Conservation (phyloP, 2,113 vertebrate species). For the Aphelocoma coerulescens region DNA sequence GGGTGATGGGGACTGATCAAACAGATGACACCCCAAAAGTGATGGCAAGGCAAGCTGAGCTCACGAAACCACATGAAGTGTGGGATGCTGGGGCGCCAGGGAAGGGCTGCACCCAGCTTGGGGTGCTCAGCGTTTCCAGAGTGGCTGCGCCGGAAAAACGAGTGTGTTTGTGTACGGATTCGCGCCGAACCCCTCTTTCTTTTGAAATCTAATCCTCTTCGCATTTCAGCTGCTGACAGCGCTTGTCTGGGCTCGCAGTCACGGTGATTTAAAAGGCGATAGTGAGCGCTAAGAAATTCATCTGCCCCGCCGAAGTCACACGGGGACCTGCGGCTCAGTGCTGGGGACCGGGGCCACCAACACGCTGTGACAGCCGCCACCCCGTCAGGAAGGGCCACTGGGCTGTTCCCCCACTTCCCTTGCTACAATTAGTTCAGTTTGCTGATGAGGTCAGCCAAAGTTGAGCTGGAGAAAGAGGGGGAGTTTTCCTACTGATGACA, state of each 20-base stretch:
- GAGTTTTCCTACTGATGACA: not conserved
- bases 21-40: not conserved
- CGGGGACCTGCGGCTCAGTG: fast-evolving
- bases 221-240: not conserved
- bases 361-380: not conserved
- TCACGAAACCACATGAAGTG: fast-evolving
- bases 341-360: not conserved
- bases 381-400: fast-evolving
- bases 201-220: not conserved
- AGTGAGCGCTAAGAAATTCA: not conserved
- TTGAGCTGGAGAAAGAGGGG: not conserved
- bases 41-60: not conserved
- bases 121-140: not conserved
- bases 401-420: fast-evolving
- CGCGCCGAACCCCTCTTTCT: not conserved
- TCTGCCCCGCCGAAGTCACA: fast-evolving
- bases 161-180: not conserved
- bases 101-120: not conserved
- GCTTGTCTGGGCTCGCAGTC: not conserved
- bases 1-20: not conserved
- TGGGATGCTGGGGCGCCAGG: fast-evolving
- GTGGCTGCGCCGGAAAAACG: not conserved
- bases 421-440: not conserved
- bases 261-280: not conserved
- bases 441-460: not conserved